Percentiles rank a stretch among this genome's conserved stretches.
Evolutionary conservation across 2,797 vertebrate genomes (phyloP).

Genomic region (Gallinago nigripennis): DNA sequence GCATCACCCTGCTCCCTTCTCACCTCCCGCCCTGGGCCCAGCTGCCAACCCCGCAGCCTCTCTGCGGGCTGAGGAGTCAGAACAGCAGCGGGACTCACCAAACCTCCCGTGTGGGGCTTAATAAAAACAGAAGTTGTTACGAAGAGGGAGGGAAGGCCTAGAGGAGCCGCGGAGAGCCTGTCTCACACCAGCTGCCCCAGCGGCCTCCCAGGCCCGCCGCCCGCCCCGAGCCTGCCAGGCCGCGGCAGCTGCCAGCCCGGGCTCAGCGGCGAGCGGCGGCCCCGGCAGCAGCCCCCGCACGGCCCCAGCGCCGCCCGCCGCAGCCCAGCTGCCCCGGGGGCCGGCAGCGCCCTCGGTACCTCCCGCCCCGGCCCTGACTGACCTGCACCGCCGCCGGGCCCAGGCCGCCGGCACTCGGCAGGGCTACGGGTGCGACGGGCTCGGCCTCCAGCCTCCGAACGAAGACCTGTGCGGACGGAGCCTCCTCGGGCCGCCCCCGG

Average conservation of each 20-base stretch:
- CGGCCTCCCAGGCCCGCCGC: background rate
- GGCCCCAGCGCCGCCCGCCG: too few relatives aligned
- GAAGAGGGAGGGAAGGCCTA: too few relatives aligned
- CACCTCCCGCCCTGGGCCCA: background rate
- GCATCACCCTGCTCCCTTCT: background rate
- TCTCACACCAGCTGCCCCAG: background rate
- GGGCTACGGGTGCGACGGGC: background rate
- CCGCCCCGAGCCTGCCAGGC: background rate
- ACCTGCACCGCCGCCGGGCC: background rate
- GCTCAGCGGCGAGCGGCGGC: accelerated
- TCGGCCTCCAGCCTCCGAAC: background rate
- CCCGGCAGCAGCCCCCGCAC: background rate
- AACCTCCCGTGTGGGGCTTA: background rate
- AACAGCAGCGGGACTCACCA: accelerated
- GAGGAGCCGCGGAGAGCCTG: accelerated
- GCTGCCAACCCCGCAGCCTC: background rate
- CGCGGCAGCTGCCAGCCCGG: too few relatives aligned
- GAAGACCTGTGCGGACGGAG: background rate
- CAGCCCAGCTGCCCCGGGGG: background rate
- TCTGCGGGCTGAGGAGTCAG: accelerated
- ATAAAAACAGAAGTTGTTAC: accelerated
- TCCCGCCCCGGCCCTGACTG: background rate
- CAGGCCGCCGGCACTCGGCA: background rate
- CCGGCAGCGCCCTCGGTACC: too few relatives aligned
- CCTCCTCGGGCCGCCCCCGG: background rate